Base-by-base conservation (phyloP, 1,140 invertebrate species). In the Lasioglossum albipes region DNA sequence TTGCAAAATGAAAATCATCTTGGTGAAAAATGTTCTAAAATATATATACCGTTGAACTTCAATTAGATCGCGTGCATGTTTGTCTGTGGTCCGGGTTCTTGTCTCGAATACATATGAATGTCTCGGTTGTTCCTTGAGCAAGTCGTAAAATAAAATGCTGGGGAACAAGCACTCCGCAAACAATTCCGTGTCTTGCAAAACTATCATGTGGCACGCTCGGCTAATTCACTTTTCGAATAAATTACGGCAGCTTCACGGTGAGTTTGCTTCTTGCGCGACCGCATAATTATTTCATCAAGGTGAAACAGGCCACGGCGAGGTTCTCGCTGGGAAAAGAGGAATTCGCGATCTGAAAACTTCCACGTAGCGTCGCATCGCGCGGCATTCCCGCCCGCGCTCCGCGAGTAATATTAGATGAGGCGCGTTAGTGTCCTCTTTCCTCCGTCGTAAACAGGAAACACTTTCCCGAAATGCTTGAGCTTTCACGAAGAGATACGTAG, bases 221-320 rank as follows among this genome's bases (percentile, higher is more conserved):
- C 20, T 59, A n/a, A 59, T 59, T 59, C 57, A 59, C 20, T 59
- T 59, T 59, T n/a, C 57, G n/a, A 59, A 20, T 20, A n/a, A 9
- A n/a, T 59, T 59, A 59, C n/a, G 57, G n/a, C 2, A 59, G 57
- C 57, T 59, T 59, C 57, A 59, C n/a, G 57, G 57, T 7, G 57
- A 59, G n/a, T 59, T 59, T 59, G 20, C 57, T 59, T 59, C 57
- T n/a, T 59, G 57, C 57, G 57, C 57, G 20, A n/a, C 57, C 57
- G 20, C 18, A 59, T 59, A 59, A 59, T 59, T 59, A 59, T 59
- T 59, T 59, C 57, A 59, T 59, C 57, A 59, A n/a, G 57, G n/a
- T 59, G 57, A n/a, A 59, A 54, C 52, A 54, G 52, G 52, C 18
- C 52, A 54, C n/a, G 18, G 57, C 57, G 57, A 59, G 6, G 20